Base-by-base conservation (phyloP, 2,888 invertebrate species). In the Epicampocera succincta region DNA sequence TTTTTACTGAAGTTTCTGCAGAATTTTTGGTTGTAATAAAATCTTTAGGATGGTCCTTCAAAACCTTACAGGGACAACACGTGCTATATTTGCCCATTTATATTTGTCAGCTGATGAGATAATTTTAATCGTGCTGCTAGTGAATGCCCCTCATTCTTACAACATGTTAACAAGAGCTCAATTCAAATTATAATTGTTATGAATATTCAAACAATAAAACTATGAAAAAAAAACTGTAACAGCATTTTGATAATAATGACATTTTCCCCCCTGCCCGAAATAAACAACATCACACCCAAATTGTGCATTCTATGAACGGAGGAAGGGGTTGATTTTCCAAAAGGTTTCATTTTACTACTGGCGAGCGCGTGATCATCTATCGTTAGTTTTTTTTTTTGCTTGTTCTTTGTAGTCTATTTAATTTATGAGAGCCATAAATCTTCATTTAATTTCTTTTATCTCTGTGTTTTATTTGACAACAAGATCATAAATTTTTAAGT, bases 391-490 rank as follows among this genome's bases (percentile, higher is more conserved):
- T 25, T 42, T 15, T 9, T n/a, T 21, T n/a, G 19, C 21, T 29
- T 12, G 17, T 42, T 15, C 9, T n/a, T 21, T n/a, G 29, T 50
- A 33, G 9, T 17, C 5, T 19, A 19, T 13, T n/a, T 33, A 60
- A 75, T 75, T 75, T 75, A 75, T 75, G 58, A 52, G 12, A 50
- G 48, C 21, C 15, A 75, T 75, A 60, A 60, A 75, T 75, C 68
- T 50, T 60, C 48, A 75, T 75, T 40, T 40, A 56, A 19, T 56
- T 48, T 58, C 15, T 58, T 19, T 54, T 48, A 38, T 58, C 6
- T n/a, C 21, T 21, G 11, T 40, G 15, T 21, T 15, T 8, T 21
- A 15, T 58, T 44, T 63, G 9, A 11, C 12, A 19, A 29, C 33
- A 12, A 56, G 33, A 50, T 40, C 17, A 25, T 50, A 60, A 58